Evolutionary conservation across 2,888 invertebrate species (phyloP), one percentile per base, ranked within the genome.

Genomic region (Cryptus viduatorius): DNA sequence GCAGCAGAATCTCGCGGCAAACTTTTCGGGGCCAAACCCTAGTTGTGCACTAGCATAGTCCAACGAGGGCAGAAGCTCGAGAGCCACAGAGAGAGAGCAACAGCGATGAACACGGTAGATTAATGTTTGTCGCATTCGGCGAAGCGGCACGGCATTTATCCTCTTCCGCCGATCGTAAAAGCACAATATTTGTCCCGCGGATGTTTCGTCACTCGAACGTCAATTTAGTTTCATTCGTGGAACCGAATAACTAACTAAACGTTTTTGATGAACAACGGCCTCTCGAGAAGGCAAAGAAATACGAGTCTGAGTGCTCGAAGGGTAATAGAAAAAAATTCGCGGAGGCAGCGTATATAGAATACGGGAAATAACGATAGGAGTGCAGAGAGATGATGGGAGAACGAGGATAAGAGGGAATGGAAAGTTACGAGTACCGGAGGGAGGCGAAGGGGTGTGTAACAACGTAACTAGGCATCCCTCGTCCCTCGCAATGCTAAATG

Each of bases 401-500:
- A 84, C 31, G 71, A 76, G 82, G 73, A 56, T 56, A 65, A 46
- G 69, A 75, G 72, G 76, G 83, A 86, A 73, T 77, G 76, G 10
- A 72, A 53, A 64, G 46, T 76, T 53, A 65, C 53, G 29, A 78
- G 78, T 68, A 73, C 67, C 59, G 50, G 79, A 75, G 82, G 79
- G 46, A 59, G 64, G 82, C 77, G 46, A 59, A 59, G 50, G 67
- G 64, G 24, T 48, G 29, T 69, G 50, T 78, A 79, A 59, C 59
- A 42, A 79, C 59, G 75, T 71, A 65, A 56, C 59, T 69, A 12
- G 56, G 53, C 83, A 69, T 56, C 72, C 64, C 80, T 68, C 77
- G 76, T 77, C 88, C 89, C 88, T 88, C 86, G 89, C 89, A 7
- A 61, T 88, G 89, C 91, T 91, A 92, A 92, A 93, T 93, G 92